A percentile compares a stretch with the other conserved stretches of the same genome.
Conservation (phyloP, 1,140 invertebrate genomes). For the Hycleus cichorii region DNA sequence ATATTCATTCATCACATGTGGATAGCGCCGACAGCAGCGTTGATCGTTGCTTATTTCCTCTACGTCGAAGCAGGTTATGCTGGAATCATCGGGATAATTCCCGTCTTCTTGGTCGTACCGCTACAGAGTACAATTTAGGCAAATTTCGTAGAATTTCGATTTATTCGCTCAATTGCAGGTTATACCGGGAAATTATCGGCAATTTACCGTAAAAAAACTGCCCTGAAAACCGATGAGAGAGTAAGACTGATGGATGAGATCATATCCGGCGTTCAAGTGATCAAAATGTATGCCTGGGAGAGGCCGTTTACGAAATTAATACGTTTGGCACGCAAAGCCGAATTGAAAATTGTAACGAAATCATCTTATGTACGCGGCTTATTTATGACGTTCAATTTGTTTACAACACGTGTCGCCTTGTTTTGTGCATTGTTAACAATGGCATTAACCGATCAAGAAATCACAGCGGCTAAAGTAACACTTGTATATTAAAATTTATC, state of each 20-base stretch:
- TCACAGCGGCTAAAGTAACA: slow-evolving; percentile 63
- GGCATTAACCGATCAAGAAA: slow-evolving; percentile 57
- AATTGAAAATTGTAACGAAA: slow-evolving; percentile 57
- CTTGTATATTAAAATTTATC: too few species aligned
- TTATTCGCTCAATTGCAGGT: slow-evolving; percentile 39
- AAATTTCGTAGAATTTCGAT: too few species aligned
- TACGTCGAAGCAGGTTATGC: slow-evolving; percentile 57
- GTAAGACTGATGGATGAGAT: slow-evolving; percentile 75
- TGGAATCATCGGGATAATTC: slow-evolving; percentile 59
- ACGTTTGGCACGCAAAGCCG: slow-evolving; percentile 50
- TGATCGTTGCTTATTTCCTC: slow-evolving; percentile 56
- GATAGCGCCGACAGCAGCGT: slow-evolving; percentile 56
- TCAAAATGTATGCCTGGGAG: slow-evolving; percentile 80
- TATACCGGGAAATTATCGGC: slow-evolving; percentile 61
- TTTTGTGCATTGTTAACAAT: slow-evolving; percentile 69
- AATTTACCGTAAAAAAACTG: slow-evolving; percentile 54
- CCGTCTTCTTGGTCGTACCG: slow-evolving; percentile 63
- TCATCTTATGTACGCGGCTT: slow-evolving; percentile 65
- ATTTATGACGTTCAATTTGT: slow-evolving; percentile 65
- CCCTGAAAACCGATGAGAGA: slow-evolving; percentile 64
- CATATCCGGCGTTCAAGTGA: slow-evolving; percentile 61
- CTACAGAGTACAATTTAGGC: slow-evolving; percentile 50
- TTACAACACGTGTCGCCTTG: slow-evolving; percentile 64
- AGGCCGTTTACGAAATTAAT: slow-evolving; percentile 59
- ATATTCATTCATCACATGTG: slow-evolving; percentile 56